Evolutionary conservation across 2,888 invertebrate genomes (phyloP).

Genomic region (Agrochola circellaris): DNA sequence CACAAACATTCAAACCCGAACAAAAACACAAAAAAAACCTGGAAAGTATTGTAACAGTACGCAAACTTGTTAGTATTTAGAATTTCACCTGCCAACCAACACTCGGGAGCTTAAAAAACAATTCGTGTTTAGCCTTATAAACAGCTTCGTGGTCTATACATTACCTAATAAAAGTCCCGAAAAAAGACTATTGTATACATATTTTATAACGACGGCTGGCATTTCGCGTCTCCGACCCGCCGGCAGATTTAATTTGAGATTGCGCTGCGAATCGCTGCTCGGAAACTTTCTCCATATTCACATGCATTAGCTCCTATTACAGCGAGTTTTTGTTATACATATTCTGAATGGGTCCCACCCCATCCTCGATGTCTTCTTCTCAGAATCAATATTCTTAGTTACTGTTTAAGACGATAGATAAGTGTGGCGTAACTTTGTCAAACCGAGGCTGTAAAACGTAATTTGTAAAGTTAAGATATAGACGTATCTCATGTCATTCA

Average conservation of each 20-base stretch:
- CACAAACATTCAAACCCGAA: neutral
- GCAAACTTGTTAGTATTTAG: slow-evolving; percentile 10
- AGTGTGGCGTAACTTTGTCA: slow-evolving; percentile 39
- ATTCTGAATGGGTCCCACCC: slow-evolving; percentile 76
- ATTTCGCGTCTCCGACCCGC: slow-evolving; percentile 77
- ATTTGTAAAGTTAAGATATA: slow-evolving; percentile 59
- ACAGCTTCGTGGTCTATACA: slow-evolving; percentile 69
- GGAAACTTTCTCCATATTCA: slow-evolving; percentile 85
- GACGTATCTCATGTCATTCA: slow-evolving; percentile 53
- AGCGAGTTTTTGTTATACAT: slow-evolving; percentile 79
- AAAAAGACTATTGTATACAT: slow-evolving; percentile 77
- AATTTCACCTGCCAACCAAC: slow-evolving; percentile 32
- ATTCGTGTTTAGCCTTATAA: slow-evolving; percentile 54
- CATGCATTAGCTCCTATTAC: slow-evolving; percentile 84
- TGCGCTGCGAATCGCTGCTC: slow-evolving; percentile 80
- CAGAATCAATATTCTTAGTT: slow-evolving; percentile 73
- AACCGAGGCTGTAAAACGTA: slow-evolving; percentile 46
- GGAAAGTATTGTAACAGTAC: neutral
- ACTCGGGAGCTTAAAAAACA: slow-evolving; percentile 43
- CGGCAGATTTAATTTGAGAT: slow-evolving; percentile 89
- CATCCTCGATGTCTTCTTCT: slow-evolving; percentile 68
- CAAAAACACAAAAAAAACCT: neutral
- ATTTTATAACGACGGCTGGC: slow-evolving; percentile 76
- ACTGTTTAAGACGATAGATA: slow-evolving; percentile 59
- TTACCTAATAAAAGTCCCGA: slow-evolving; percentile 75